Percentiles rank a stretch among this genome's conserved stretches.
Conservation (phyloP, 2,888 invertebrate genomes). For the Prenolepis imparis region DNA sequence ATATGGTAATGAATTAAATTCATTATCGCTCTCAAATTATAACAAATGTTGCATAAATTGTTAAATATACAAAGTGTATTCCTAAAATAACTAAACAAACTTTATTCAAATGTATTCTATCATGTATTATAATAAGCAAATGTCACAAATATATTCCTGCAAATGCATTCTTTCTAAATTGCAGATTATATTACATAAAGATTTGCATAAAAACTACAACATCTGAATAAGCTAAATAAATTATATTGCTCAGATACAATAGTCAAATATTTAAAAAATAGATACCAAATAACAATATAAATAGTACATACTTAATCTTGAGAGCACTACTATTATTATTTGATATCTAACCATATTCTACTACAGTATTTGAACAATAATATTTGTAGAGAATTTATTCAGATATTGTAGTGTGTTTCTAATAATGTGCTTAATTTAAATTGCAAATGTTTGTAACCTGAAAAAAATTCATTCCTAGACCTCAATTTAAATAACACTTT, state of each 20-base stretch:
- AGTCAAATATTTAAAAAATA: not conserved
- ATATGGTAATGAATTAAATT: not conserved
- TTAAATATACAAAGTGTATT: not conserved
- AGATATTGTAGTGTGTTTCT: not conserved
- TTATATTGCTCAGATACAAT: not conserved
- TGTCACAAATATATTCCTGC: not conserved
- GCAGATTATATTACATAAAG: slow-evolving; percentile 16
- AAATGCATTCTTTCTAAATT: not conserved
- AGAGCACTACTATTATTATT: not conserved
- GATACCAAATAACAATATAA: not conserved
- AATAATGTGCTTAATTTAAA: slow-evolving; percentile 5
- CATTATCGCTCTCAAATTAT: not conserved
- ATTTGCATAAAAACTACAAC: too few relatives aligned
- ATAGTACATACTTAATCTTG: not conserved
- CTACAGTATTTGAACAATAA: not conserved
- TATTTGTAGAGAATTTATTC: not conserved
- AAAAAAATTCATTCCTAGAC: slow-evolving; percentile 2
- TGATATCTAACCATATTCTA: not conserved
- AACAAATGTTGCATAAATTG: not conserved
- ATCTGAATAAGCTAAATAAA: not conserved
- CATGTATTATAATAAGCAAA: slow-evolving; percentile 3
- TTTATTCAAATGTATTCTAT: not conserved
- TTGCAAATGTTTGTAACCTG: not conserved
- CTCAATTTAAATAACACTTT: not conserved
- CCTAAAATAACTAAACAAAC: not conserved